A percentile compares a stretch with the other conserved stretches of the same genome.
phyloP scores from a whole-genome alignment of 2,797 vertebrate genomes.

The Hapalemur alaotrensis region DNA sequence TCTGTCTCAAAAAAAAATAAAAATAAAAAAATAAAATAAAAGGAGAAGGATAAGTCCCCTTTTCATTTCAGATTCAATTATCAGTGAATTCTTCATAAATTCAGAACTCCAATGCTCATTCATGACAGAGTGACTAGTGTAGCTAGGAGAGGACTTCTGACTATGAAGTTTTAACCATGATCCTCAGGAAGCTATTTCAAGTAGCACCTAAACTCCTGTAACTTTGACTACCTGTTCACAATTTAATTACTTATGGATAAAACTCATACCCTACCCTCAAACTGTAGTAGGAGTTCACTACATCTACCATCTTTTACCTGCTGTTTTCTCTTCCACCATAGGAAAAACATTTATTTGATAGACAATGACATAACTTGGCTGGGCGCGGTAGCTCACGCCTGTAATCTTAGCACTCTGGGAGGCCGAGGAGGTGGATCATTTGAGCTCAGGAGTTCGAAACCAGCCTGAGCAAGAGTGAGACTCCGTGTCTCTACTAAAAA shows the following conservation, averaged over 20 bases:
- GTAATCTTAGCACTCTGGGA: no score
- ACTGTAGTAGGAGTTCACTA: neutral
- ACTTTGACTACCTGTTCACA: neutral
- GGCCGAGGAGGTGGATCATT: no score
- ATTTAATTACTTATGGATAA: neutral
- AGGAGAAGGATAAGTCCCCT: neutral
- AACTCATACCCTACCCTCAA: no score
- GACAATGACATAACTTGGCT: no score
- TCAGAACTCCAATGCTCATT: neutral
- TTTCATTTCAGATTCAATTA: neutral
- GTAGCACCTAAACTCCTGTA: neutral
- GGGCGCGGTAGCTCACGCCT: fast-evolving
- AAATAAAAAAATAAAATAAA: no score
- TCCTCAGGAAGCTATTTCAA: neutral
- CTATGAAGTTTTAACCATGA: neutral
- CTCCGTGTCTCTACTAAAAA: no score
- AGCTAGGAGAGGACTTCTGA: no score
- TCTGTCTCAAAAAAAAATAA: no score
- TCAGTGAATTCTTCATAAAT: neutral
- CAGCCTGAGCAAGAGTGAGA: no score
- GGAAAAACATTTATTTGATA: neutral
- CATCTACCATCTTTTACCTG: neutral
- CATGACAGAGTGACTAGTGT: neutral
- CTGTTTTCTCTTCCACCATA: neutral
- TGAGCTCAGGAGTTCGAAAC: no score